Evolutionary conservation across 2,888 invertebrate genomes (phyloP).

Genomic region (Noctua janthe): DNA sequence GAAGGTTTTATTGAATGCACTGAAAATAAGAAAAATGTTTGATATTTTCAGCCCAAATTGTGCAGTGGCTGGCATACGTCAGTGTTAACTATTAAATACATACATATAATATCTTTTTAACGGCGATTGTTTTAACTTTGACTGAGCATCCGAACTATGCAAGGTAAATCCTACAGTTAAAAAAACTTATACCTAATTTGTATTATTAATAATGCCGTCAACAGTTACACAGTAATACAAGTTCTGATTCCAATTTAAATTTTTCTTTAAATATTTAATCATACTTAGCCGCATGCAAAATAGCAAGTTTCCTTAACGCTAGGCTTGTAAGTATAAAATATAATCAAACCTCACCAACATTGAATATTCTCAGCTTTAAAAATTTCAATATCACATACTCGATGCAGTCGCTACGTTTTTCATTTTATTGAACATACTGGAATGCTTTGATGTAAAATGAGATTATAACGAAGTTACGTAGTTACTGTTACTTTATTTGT

Average conservation of each 20-base stretch:
- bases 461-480: not conserved
- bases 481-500: not conserved
- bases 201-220: not conserved
- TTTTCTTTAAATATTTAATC: not conserved
- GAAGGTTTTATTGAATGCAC: not conserved
- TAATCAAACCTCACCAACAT: slow-evolving; percentile 16
- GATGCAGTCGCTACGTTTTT: slow-evolving; percentile 21
- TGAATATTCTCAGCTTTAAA: slow-evolving; percentile 29
- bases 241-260: not conserved
- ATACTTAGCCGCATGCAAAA: not conserved
- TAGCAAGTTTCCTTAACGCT: not conserved
- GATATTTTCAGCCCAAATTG: not conserved
- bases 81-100: not conserved
- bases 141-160: not conserved
- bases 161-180: not conserved
- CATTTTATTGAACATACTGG: slow-evolving; percentile 26
- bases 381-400: slow-evolving; percentile 48
- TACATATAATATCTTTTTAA: not conserved
- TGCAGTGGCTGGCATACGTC: not conserved
- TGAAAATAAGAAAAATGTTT: not conserved
- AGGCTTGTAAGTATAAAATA: slow-evolving; percentile 12
- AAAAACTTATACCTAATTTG: not conserved
- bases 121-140: not conserved
- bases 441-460: not conserved
- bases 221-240: not conserved